Evolutionary conservation across 1,140 invertebrate genomes (phyloP).

Genomic region (Bombus superbus): DNA sequence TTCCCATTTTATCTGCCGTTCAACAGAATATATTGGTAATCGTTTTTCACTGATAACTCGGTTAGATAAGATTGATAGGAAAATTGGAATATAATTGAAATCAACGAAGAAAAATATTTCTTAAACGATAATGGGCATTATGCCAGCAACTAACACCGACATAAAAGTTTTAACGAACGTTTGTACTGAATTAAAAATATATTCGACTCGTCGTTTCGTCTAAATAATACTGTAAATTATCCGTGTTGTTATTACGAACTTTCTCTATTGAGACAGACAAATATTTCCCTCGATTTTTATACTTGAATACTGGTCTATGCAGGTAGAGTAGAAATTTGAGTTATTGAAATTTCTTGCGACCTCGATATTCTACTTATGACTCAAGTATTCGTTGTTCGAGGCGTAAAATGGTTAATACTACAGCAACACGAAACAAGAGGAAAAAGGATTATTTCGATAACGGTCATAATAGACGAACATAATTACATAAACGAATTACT

Average conservation of each 20-base stretch:
- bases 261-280: not conserved
- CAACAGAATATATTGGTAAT: not conserved
- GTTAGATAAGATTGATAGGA: not conserved
- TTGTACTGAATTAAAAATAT: not conserved
- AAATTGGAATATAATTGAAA: slow-evolving; percentile 2
- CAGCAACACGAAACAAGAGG: slow-evolving; percentile 22
- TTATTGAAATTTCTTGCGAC: not conserved
- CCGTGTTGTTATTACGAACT: not conserved
- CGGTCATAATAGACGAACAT: slow-evolving; percentile 9
- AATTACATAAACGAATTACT: slow-evolving; percentile 22
- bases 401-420: not conserved
- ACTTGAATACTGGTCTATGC: not conserved
- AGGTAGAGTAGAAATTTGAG: not conserved
- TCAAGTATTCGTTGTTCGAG: slow-evolving; percentile 15
- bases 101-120: not conserved
- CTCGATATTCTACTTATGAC: not conserved
- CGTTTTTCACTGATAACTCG: not conserved
- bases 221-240: slow-evolving; percentile 35
- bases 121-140: not conserved
- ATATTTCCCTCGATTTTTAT: not conserved
- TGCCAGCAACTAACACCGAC: not conserved
- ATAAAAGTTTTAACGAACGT: not conserved
- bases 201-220: not conserved
- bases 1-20: not conserved
- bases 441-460: slow-evolving; percentile 21